Base-by-base conservation (phyloP, 2,888 invertebrate genomes). In the Bombylius major region DNA sequence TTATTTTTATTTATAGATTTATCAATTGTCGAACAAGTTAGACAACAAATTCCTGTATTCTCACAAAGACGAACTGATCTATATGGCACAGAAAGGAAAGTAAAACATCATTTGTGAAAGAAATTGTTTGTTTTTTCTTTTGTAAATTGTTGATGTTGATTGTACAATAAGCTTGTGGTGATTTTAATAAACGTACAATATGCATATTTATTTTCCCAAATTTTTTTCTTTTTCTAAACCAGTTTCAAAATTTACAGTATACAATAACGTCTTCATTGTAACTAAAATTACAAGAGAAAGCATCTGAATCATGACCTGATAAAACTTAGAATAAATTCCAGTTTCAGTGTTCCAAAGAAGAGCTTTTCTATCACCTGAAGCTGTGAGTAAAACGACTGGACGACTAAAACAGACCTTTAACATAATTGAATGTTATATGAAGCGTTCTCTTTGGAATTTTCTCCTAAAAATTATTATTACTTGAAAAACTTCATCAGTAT, bases 1-100 rank as follows among this genome's bases (percentile, higher is more conserved):
- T 50, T 13, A 12, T n/a, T 56, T 59, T 63, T 57, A 58, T 56
- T 79, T 78, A 44, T 71, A 87, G 91, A 94, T 78, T 73, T 89
- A 61, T 75, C 76, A 5, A 72, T 81, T 56, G 81, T 89, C 47
- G 81, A 87, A 50, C 83, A 89, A 68, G 86, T 92, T 0, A 79
- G 95, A 53, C 78, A 81, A 58, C 90, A 91, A 73, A 91, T 96
- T 69, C 95, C 96, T 0, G 79, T 89, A 23, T 80, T 79, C 46
- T 69, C 67, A 1, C 94, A 94, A 72, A 78, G 84, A 52, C 80
- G 92, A 63, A 75, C 76, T 0, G 90, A 92, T 66, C 64, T 92
- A 31, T 93, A 92, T 65, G 78, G 83, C 60, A 79, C 77, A 3
- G 11, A 42, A 5, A 42, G 39, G 5, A 42, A 42, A 23, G 23